Base-by-base conservation (phyloP, 2,113 vertebrate species). In the Pygathrix nemaeus region DNA sequence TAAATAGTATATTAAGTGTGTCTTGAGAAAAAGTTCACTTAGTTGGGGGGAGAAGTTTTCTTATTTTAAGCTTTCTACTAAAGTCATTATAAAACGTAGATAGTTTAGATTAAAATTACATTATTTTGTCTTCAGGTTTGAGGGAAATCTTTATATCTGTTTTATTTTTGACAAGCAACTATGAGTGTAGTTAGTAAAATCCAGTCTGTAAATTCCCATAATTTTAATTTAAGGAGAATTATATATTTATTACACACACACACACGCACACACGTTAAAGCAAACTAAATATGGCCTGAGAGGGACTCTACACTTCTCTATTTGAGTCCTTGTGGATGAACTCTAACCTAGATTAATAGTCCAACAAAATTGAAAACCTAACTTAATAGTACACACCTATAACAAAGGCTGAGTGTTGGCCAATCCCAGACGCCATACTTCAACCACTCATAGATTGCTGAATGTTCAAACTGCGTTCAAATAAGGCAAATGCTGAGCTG, bases 1-100 rank as follows among this genome's bases (percentile, higher is more conserved):
- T 90, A 97, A 88, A 66, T 96, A 88, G 95, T 83, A 87, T 88
- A 82, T 81, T 95, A 96, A 95, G 55, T 83, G 13, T 88, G 6
- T 86, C 87, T 93, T 88, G 66, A 87, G 79, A 90, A 97, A 95
- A 95, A 90, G 7, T 86, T 88, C 68, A 66, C 93, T 81, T 97
- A 94, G 89, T 92, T 52, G 76, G 27, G 61, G 61, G 7, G 86
- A 92, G 52, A 43, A 90, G 20, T 80, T 97, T 97, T 97, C 52
- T 4, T 86, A 79, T 88, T 78, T 96, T 93, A 92, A 38, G 2
- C 8, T 80, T 93, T 89, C 43, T 50, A 83, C 61, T 92, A 66
- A 92, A 50, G 45, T 90, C 30, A 88, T 88, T 95, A 97, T 59
- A 92, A 92, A 93, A 55, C 88, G 10, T 64, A 88, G 80, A 84